These are phyloP conservation scores for Caenorhabditis uteleia DNA, from an alignment of 2,888 invertebrate genomes.

Conservation along the genomic window DNA sequence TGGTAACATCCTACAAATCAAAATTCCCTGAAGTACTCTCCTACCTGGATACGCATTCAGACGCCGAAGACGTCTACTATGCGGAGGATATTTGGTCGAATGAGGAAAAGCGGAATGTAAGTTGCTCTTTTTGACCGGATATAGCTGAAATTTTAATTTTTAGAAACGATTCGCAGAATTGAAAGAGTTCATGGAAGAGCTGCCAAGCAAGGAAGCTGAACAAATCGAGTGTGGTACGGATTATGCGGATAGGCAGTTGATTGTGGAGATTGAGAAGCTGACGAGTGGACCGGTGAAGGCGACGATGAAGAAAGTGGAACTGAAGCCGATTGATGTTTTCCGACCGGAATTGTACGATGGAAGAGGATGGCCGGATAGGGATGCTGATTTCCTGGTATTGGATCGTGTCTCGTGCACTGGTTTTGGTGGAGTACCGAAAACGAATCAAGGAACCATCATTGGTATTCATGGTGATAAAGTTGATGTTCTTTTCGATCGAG, in stretches of 20 bases:
- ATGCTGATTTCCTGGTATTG: conserved; percentile 77
- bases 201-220: conserved; percentile 70
- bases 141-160: not conserved
- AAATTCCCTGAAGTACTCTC: conserved; percentile 81
- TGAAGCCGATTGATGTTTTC: conserved; percentile 6
- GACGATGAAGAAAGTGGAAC: conserved; percentile 1
- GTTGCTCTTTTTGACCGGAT: not conserved
- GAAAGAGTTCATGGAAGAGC: conserved; percentile 77
- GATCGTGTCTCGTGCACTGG: conserved; percentile 80
- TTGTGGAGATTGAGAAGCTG: conserved; percentile 63
- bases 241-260: conserved; percentile 78
- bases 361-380: conserved; percentile 76
- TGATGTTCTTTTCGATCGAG: conserved; percentile 83
- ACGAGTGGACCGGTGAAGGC: not conserved
- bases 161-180: conserved; percentile 70
- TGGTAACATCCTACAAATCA: conserved; percentile 79
- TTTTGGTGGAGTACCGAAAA: conserved; percentile 7
- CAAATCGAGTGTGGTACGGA: conserved; percentile 79
- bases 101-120: conserved; percentile 23
- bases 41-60: conserved; percentile 72
- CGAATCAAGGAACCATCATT: conserved; percentile 81
- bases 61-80: conserved; percentile 76
- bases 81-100: conserved; percentile 78
- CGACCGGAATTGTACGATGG: conserved; percentile 47
- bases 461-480: conserved; percentile 71